phyloP scores from a whole-genome alignment of 2,797 vertebrate genomes.

The Alca torda region DNA sequence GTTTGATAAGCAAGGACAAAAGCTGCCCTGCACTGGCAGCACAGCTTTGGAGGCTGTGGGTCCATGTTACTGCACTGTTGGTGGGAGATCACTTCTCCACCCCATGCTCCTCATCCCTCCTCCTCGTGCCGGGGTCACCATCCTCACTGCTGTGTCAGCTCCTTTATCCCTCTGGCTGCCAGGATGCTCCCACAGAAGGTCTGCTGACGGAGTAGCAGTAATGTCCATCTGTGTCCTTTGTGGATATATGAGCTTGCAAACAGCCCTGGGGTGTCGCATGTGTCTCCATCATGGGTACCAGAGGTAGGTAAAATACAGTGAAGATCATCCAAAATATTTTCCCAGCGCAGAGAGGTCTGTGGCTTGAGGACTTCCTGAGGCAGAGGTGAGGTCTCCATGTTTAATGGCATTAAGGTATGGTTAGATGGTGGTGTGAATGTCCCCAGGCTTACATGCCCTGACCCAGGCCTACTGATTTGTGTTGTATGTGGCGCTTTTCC shows the following conservation, averaged over 20 bases:
- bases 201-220: not conserved
- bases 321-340: not conserved
- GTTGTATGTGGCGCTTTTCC: not conserved
- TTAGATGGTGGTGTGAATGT: not conserved
- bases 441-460: not conserved
- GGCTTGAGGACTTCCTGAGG: not conserved
- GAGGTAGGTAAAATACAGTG: not conserved
- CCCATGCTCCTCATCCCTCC: not conserved
- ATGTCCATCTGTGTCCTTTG: not conserved
- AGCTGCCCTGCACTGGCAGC: not conserved
- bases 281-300: not conserved
- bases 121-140: rapidly evolving
- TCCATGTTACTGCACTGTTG: rapidly evolving
- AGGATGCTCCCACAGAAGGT: not conserved
- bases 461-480: not conserved
- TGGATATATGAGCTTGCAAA: not conserved
- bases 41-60: not conserved
- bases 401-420: not conserved
- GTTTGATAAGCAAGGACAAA: not conserved
- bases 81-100: not conserved
- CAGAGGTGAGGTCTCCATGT: not conserved
- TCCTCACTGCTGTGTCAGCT: not conserved
- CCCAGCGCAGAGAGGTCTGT: not conserved
- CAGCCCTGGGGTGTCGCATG: not conserved
- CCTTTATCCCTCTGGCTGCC: not conserved